Conservation (phyloP, 2,113 vertebrate genomes). For the Kobus ellipsiprymnus region DNA sequence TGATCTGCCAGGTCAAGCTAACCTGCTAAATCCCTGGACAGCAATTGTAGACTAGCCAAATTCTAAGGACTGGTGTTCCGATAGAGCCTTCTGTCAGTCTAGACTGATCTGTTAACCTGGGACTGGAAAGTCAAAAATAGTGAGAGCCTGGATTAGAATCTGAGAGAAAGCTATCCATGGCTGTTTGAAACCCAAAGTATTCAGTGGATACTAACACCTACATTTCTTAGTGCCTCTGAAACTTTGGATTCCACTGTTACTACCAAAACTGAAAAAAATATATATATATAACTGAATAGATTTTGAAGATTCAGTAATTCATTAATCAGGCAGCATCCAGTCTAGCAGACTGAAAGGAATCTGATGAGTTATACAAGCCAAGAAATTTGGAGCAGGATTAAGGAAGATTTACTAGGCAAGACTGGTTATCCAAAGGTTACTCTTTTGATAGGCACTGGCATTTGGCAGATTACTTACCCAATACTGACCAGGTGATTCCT, state of each 20-base stretch:
- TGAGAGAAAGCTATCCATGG: not conserved
- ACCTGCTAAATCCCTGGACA: not conserved
- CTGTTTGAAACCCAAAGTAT: not conserved
- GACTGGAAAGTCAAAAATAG: not conserved
- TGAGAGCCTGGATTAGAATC: not conserved
- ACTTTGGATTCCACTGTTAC: not conserved
- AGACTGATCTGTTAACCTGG: not conserved
- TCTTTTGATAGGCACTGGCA: not conserved
- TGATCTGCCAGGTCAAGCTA: not conserved
- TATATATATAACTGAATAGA: not conserved
- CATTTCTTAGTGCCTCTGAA: not conserved
- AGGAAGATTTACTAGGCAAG: not conserved
- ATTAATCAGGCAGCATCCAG: not conserved
- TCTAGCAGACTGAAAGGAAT: not conserved
- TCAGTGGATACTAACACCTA: not conserved
- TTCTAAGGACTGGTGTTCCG: not conserved
- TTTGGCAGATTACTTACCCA: not conserved
- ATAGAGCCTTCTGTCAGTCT: not conserved
- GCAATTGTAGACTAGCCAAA: not conserved
- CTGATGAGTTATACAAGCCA: not conserved
- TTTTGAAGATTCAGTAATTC: not conserved
- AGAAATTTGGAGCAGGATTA: not conserved
- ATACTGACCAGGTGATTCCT: not conserved
- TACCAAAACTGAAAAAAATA: not conserved
- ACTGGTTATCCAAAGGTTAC: not conserved